phyloP scores from a whole-genome alignment of 2,113 vertebrate genomes.

The Alligator mississippiensis region DNA sequence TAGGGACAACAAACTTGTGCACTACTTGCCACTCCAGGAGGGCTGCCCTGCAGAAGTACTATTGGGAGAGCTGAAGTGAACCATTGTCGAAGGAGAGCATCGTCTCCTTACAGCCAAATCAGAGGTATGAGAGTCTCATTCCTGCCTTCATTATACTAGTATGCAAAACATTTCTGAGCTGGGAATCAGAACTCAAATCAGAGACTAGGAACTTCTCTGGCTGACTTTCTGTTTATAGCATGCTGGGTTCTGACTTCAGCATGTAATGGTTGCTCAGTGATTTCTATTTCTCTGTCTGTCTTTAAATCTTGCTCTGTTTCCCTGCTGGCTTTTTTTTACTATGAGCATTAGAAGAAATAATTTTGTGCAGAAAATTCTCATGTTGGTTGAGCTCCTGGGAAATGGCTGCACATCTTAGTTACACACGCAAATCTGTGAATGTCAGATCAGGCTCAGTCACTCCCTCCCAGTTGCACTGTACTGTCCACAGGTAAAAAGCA shows the following conservation, averaged over 20 bases:
- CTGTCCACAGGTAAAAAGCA: not conserved
- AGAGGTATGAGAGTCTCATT: not conserved
- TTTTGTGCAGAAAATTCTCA: not conserved
- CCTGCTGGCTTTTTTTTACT: not conserved
- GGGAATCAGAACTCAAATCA: not conserved
- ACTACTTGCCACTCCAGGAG: not conserved
- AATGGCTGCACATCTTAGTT: not conserved
- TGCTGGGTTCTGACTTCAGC: not conserved
- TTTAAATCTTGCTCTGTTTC: not conserved
- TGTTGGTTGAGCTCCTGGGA: too few species aligned
- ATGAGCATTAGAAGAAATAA: not conserved
- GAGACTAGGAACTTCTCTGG: not conserved
- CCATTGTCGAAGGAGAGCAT: not conserved
- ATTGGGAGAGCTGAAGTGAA: not conserved
- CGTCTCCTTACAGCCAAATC: not conserved
- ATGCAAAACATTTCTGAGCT: not conserved
- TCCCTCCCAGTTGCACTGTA: not conserved
- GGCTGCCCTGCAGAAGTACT: not conserved
- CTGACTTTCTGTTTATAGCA: not conserved
- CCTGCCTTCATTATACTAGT: not conserved
- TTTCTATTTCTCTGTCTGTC: not conserved
- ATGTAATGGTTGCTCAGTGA: not conserved
- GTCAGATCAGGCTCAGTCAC: not conserved
- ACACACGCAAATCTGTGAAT: too few species aligned
- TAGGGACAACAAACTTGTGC: not conserved